phyloP scores from a whole-genome alignment of 1,140 invertebrate genomes.

The Piezodorus guildinii region DNA sequence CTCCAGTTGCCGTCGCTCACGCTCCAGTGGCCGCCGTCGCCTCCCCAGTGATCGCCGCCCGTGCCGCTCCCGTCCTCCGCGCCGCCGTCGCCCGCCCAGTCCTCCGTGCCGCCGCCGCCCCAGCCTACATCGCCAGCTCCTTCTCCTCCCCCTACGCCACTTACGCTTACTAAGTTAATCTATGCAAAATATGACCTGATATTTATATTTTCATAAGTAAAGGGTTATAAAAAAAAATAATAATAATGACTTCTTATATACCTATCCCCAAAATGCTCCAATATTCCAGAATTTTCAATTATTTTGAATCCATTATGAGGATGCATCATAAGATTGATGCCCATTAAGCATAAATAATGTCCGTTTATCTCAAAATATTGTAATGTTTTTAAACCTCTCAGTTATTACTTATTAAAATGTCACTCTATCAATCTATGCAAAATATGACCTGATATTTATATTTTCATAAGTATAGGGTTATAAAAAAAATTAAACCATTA shows the following conservation, averaged over 20 bases:
- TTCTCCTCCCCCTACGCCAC: background rate
- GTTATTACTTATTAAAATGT: too few species aligned
- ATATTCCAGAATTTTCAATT: too few species aligned
- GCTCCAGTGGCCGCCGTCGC: background rate
- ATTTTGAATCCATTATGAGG: too few species aligned
- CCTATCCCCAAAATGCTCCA: too few species aligned
- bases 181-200: background rate
- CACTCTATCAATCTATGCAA: background rate
- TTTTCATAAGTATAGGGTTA: background rate
- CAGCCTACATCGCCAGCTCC: background rate
- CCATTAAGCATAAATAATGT: too few species aligned
- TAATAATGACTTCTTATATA: too few species aligned
- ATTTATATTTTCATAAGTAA: background rate
- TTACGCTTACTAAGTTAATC: background rate
- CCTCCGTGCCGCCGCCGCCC: background rate
- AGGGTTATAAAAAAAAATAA: background rate
- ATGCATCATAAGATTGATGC: too few species aligned
- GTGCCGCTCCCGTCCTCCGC: constrained; percentile 20
- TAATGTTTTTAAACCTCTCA: too few species aligned
- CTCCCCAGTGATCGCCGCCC: background rate
- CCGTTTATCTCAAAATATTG: too few species aligned
- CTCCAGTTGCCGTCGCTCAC: background rate
- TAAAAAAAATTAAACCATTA: background rate
- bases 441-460: background rate
- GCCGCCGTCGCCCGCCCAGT: constrained; percentile 1